A percentile compares a stretch with the other conserved stretches of the same genome.
Evolutionary conservation across 2,888 invertebrate species (phyloP).

Genomic region (Amiota communis): DNA sequence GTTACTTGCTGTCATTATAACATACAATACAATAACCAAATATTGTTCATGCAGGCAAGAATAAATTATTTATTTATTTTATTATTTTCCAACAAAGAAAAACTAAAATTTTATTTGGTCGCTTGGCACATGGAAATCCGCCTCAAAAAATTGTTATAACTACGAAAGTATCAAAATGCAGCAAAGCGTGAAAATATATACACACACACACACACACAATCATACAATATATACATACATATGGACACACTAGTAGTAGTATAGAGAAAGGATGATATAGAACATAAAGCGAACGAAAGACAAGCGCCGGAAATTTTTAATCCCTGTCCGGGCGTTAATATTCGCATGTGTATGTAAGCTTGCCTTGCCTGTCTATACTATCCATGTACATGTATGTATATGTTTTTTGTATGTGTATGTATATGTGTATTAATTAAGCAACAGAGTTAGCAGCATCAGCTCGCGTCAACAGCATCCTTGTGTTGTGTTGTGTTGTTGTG

Average conservation of each 20-base stretch:
- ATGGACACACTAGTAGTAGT: neutral
- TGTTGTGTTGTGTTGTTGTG: constrained; percentile 22
- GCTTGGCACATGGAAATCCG: constrained; percentile 21
- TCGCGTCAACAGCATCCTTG: no score
- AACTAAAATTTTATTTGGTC: constrained; percentile 5
- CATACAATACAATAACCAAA: neutral
- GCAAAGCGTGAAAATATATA: constrained; percentile 60
- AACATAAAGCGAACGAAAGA: constrained; percentile 28
- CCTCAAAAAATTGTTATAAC: constrained; percentile 35
- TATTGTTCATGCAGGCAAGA: neutral
- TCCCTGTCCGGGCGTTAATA: constrained; percentile 61
- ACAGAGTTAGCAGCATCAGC: constrained; percentile 29
- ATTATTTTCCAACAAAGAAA: constrained; percentile 16
- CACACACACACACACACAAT: constrained; percentile 23
- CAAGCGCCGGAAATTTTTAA: constrained; percentile 59
- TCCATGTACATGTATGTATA: constrained; percentile 32
- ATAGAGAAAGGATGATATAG: no score
- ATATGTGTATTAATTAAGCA: constrained; percentile 42
- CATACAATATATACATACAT: constrained; percentile 30
- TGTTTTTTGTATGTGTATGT: constrained; percentile 13
- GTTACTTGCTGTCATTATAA: constrained; percentile 12
- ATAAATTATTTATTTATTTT: constrained; percentile 8
- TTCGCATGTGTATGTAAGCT: constrained; percentile 6
- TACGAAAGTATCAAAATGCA: constrained; percentile 49
- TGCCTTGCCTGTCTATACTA: constrained; percentile 33